Evolutionary conservation across 2,113 vertebrate species (phyloP).

Genomic region (Petaurus breviceps): DNA sequence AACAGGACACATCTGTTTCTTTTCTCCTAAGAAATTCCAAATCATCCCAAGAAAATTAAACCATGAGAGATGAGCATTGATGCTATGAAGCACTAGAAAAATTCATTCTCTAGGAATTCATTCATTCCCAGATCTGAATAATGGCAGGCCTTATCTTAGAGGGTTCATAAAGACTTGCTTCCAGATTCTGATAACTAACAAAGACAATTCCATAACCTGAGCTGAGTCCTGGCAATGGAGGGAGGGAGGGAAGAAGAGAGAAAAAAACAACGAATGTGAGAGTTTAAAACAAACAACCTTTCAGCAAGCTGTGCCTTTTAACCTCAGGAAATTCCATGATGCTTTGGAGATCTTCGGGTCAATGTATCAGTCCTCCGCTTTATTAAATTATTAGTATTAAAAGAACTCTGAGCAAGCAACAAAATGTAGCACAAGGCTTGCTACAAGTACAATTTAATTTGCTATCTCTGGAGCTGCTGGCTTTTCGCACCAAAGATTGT

Average conservation of each 20-base stretch:
- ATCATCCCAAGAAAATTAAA: slow-evolving; percentile 51
- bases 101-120: slow-evolving; percentile 43
- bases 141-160: neutral
- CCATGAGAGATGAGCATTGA: slow-evolving; percentile 47
- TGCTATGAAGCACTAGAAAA: slow-evolving; percentile 32
- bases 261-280: slow-evolving; percentile 75
- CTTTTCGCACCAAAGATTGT: slow-evolving; percentile 68
- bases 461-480: slow-evolving; percentile 72
- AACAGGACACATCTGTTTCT: neutral
- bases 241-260: slow-evolving; percentile 70
- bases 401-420: slow-evolving; percentile 77
- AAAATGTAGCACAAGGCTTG: slow-evolving; percentile 62
- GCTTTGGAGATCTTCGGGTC: slow-evolving; percentile 81
- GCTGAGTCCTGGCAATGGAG: slow-evolving; percentile 75
- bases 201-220: slow-evolving; percentile 79
- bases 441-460: slow-evolving; percentile 78
- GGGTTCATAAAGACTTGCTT: slow-evolving; percentile 60
- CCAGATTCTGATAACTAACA: slow-evolving; percentile 71
- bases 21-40: slow-evolving; percentile 68
- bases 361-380: slow-evolving; percentile 72
- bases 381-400: slow-evolving; percentile 83
- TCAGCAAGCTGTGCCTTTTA: slow-evolving; percentile 83
- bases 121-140: neutral
- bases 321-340: slow-evolving; percentile 80
- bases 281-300: slow-evolving; percentile 83